These are phyloP conservation scores for Heliornis fulica DNA, from an alignment of 2,113 vertebrate species.

Conservation along the genomic window DNA sequence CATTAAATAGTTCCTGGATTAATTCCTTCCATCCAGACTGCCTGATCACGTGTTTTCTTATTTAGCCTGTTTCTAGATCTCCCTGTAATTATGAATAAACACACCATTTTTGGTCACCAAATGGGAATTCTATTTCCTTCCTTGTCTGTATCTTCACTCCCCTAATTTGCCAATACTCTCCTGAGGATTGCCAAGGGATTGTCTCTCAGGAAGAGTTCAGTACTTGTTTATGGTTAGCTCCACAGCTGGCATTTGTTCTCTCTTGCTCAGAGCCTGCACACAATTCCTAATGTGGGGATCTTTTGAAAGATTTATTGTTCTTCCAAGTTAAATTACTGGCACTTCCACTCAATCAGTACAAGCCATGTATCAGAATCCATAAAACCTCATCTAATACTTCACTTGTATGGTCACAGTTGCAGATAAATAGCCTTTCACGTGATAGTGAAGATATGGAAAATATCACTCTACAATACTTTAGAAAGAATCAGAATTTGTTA, in stretches of 20 bases:
- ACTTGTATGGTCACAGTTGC: neutral
- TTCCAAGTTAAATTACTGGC: neutral
- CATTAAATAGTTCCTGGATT: neutral
- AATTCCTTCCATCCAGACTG: neutral
- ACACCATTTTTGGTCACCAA: neutral
- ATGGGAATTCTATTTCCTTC: neutral
- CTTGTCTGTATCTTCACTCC: neutral
- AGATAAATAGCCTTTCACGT: neutral
- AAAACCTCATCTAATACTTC: neutral
- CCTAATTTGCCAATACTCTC: neutral
- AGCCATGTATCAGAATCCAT: neutral
- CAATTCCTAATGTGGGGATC: neutral
- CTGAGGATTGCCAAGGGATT: neutral
- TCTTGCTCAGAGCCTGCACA: neutral
- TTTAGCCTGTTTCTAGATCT: neutral
- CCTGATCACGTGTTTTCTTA: neutral
- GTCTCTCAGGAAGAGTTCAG: neutral
- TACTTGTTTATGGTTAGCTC: neutral
- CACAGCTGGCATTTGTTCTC: neutral
- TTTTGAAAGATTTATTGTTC: neutral
- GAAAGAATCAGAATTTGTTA: neutral
- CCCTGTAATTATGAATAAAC: neutral
- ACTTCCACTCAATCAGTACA: neutral
- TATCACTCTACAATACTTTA: neutral
- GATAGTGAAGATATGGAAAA: accelerated